phyloP scores from a whole-genome alignment of 2,888 invertebrate species.

The Morpho deidamia region DNA sequence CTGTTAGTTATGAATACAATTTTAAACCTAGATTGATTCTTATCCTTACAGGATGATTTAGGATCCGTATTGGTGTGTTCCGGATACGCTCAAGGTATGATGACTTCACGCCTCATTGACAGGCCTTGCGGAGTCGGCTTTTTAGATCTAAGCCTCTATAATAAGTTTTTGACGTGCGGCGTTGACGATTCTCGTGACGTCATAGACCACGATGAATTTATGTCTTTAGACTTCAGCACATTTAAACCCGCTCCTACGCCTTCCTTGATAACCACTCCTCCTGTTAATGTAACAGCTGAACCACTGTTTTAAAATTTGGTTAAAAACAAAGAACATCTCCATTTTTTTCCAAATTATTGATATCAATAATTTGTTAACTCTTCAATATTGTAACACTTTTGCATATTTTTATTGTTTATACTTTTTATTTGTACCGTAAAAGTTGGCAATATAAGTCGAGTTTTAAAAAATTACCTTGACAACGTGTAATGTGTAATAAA shows the following conservation, averaged over 20 bases:
- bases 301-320: background rate
- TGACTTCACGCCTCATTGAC: conserved; percentile 58
- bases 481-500: too few species aligned
- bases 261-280: conserved; percentile 14
- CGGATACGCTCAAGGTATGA: conserved; percentile 54
- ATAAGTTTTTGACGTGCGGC: conserved; percentile 61
- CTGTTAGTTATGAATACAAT: too few species aligned
- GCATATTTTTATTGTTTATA: too few species aligned
- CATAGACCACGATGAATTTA: conserved; percentile 38
- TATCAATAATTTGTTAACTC: too few species aligned
- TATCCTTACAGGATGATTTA: conserved; percentile 51
- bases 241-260: conserved; percentile 14
- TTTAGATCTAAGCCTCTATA: conserved; percentile 44
- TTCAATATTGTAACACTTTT: too few species aligned
- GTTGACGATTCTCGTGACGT: conserved; percentile 64
- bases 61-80: conserved; percentile 54
- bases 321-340: too few species aligned
- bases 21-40: too few species aligned
- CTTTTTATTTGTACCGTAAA: too few species aligned
- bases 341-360: too few species aligned
- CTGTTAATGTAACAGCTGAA: conserved; percentile 5
- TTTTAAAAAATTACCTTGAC: too few species aligned
- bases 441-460: too few species aligned
- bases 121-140: conserved; percentile 64
- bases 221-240: conserved; percentile 37